Evolutionary conservation across 2,113 vertebrate species (phyloP).

Genomic region (Corydoras maculifer): DNA sequence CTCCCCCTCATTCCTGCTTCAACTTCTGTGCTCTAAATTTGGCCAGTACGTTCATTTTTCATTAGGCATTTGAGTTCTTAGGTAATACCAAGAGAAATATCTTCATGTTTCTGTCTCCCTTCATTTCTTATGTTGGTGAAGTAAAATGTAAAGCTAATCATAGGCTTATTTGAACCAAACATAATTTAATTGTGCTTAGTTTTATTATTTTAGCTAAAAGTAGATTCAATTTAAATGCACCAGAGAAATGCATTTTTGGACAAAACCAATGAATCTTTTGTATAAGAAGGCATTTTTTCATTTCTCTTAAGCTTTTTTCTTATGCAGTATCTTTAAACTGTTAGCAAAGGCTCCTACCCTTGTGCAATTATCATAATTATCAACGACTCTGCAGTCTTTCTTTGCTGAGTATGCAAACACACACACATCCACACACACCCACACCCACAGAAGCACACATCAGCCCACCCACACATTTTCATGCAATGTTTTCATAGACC

Average conservation of each 20-base stretch:
- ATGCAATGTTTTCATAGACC: neutral
- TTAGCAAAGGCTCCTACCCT: constrained; percentile 29
- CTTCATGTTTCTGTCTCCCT: constrained; percentile 7
- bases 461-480: neutral
- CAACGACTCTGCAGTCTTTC: constrained; percentile 37
- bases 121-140: neutral
- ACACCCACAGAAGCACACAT: constrained; percentile 7
- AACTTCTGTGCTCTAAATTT: constrained; percentile 29
- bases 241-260: neutral
- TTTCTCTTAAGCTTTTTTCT: neutral
- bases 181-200: neutral
- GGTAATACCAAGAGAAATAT: constrained; percentile 15
- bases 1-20: constrained; percentile 8
- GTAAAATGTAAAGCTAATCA: constrained; percentile 7
- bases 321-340: constrained; percentile 24
- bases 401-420: constrained; percentile 17
- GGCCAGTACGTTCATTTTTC: constrained; percentile 35
- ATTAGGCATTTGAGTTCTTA: constrained; percentile 25
- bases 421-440: neutral
- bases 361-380: constrained; percentile 39
- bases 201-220: constrained; percentile 4
- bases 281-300: neutral
- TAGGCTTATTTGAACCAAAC: neutral
- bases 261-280: neutral
- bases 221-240: constrained; percentile 5